Percentiles rank a stretch among this genome's conserved stretches.
Evolutionary conservation across 37 sponge, comb jelly and placozoan species (phyloP).

Genomic region (Dysidea cf. avara): DNA sequence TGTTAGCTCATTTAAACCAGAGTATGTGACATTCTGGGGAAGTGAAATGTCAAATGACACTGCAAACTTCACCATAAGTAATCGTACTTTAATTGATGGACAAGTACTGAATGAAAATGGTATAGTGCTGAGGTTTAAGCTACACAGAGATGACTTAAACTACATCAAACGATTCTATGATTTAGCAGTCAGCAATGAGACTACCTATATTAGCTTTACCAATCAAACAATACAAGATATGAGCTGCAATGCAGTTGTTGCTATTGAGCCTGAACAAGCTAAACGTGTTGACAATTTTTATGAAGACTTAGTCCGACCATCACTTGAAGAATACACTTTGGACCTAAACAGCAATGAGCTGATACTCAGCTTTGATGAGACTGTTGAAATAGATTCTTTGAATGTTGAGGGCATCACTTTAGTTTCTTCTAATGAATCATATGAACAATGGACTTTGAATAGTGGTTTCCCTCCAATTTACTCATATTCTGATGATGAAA

Average conservation of each 20-base stretch:
- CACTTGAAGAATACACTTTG: constrained; percentile 53
- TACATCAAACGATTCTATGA: constrained; percentile 57
- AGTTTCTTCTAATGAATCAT: constrained; percentile 22
- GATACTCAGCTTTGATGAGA: constrained; percentile 76
- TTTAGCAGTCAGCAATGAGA: constrained; percentile 30
- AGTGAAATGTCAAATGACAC: background rate
- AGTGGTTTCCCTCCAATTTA: constrained; percentile 35
- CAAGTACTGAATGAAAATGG: constrained; percentile 38
- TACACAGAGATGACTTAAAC: constrained; percentile 65
- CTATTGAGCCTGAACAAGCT: constrained; percentile 33
- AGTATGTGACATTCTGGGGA: constrained; percentile 40
- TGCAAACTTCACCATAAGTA: constrained; percentile 26
- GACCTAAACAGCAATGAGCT: constrained; percentile 59
- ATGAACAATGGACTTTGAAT: constrained; percentile 49
- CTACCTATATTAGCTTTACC: constrained; percentile 64
- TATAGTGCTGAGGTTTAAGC: constrained; percentile 50
- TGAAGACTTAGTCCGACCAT: constrained; percentile 49
- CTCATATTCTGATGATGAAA: constrained; percentile 33
- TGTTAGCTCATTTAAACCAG: constrained; percentile 62
- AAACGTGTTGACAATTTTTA: constrained; percentile 27
- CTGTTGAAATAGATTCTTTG: constrained; percentile 74
- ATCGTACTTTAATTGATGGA: constrained; percentile 58
- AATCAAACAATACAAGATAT: constrained; percentile 55
- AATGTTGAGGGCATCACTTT: constrained; percentile 54
- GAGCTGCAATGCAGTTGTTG: constrained; percentile 60